Evolutionary conservation across 2,113 vertebrate genomes (phyloP).

Genomic region (Dipodomys stephensi): DNA sequence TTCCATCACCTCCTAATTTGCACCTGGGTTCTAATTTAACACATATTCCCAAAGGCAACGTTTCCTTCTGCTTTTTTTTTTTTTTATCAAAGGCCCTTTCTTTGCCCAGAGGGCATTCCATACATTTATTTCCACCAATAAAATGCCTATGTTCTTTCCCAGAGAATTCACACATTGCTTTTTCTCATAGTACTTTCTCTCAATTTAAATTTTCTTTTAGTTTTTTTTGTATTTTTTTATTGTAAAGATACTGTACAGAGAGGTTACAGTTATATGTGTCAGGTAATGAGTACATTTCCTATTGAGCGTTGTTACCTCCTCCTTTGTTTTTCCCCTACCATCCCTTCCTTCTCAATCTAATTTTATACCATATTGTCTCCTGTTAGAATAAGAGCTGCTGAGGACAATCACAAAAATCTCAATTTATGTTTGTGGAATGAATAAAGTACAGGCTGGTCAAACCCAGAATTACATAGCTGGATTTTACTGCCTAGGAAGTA

Average conservation of each 20-base stretch:
- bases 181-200: neutral
- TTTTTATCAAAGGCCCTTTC: neutral
- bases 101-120: neutral
- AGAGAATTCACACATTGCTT: neutral
- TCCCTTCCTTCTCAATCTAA: neutral
- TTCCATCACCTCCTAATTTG: neutral
- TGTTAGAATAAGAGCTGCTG: constrained; percentile 1
- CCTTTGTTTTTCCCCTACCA: too few species aligned
- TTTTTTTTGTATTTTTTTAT: too few species aligned
- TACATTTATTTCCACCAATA: neutral
- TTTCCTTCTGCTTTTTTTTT: neutral
- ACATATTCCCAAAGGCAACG: neutral
- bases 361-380: neutral
- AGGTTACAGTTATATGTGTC: too few species aligned
- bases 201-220: neutral
- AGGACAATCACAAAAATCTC: neutral
- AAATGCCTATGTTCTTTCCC: neutral
- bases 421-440: neutral
- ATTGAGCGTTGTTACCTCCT: too few species aligned
- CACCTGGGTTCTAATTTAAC: neutral
- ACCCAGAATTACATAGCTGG: neutral
- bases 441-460: neutral
- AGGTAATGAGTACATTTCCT: too few species aligned
- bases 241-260: too few species aligned
- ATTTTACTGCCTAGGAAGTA: neutral